Percentiles rank a stretch among this genome's conserved stretches.
Evolutionary conservation across 1,140 invertebrate species (phyloP).

Genomic region (Platyura marginata): DNA sequence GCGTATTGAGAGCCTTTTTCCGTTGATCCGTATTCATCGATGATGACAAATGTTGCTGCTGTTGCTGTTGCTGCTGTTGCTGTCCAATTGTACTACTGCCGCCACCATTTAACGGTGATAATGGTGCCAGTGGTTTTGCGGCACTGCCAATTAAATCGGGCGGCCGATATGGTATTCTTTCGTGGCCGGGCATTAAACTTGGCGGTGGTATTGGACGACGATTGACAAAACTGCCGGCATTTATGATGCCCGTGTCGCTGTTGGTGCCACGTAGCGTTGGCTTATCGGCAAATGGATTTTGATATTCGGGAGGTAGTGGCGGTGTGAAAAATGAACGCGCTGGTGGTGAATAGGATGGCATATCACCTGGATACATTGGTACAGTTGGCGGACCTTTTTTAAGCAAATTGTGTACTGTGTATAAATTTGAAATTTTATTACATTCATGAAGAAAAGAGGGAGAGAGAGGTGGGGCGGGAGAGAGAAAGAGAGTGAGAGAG

Average conservation of each 20-base stretch:
- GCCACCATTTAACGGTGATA: neutral
- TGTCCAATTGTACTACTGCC: slow-evolving; percentile 1
- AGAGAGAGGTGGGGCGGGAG: neutral
- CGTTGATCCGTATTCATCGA: slow-evolving; percentile 14
- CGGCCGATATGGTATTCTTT: slow-evolving; percentile 59
- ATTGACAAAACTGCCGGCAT: slow-evolving; percentile 35
- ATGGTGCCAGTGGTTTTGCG: neutral
- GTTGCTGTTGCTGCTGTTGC: slow-evolving; percentile 8
- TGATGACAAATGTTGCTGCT: neutral
- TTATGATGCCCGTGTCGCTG: slow-evolving; percentile 15
- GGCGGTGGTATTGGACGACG: slow-evolving; percentile 53
- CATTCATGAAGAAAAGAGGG: neutral
- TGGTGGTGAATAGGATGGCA: slow-evolving; percentile 64
- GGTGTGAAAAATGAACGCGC: slow-evolving; percentile 58
- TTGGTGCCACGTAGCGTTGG: slow-evolving; percentile 56
- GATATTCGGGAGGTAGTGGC: slow-evolving; percentile 53
- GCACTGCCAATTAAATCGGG: slow-evolving; percentile 10
- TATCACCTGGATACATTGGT: slow-evolving; percentile 33
- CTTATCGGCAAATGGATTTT: slow-evolving; percentile 66
- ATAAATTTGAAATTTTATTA: neutral
- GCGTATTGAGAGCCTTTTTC: slow-evolving; percentile 54
- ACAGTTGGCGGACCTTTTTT: slow-evolving; percentile 28
- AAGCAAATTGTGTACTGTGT: slow-evolving; percentile 19
- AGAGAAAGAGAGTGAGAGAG: neutral
- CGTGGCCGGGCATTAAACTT: slow-evolving; percentile 52